Base-by-base conservation (phyloP, 2,888 invertebrate genomes). In the Caenorhabditis plicata region DNA sequence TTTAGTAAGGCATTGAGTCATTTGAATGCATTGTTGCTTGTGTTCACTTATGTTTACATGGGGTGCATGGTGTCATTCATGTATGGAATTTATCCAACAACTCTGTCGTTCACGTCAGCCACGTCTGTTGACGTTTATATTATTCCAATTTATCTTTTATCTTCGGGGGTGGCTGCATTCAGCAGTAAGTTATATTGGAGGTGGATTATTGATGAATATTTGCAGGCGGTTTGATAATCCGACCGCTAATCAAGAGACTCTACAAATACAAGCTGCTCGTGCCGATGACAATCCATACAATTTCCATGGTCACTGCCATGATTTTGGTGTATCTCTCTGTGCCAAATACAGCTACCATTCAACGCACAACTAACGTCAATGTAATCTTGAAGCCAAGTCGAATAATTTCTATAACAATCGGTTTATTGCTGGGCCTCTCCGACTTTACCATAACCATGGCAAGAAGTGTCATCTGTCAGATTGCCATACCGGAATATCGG, bases 381-480 rank as follows among this genome's bases (percentile, higher is more conserved):
- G 43, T 61, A 13, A 9, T 54, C n/a, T 31, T 65, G 5, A 36
- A 32, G 15, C 65, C 65, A 11, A 61, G 65, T 26, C 61, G 62
- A 26, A 49, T 40, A 19, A 25, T 55, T 1, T 53, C 61, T 2
- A 54, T 55, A 7, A 17, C 58, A 2, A 58, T 54, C 25, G 62
- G 62, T 4, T 66, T 58, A 29, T 54, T 62, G 19, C 32, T 66
- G 8, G 65, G 65, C 2, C 43, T 66, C 20, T 47, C 62, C 9
- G 65, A 66, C 25, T 62, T 57, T 33, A 58, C 55, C 1, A 62
- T 66, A 29, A 66, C 65, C 3, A 62, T 62, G 50, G 52, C 52
- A 8, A 31, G 65, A 35, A 40, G 39, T 15, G 62, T 62, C 9
- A 62, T 66, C 19, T 66, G 65, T 15, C 62, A 62, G 46, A 58